Conservation (phyloP, 2,888 invertebrate species). For the Nudaria mundana region DNA sequence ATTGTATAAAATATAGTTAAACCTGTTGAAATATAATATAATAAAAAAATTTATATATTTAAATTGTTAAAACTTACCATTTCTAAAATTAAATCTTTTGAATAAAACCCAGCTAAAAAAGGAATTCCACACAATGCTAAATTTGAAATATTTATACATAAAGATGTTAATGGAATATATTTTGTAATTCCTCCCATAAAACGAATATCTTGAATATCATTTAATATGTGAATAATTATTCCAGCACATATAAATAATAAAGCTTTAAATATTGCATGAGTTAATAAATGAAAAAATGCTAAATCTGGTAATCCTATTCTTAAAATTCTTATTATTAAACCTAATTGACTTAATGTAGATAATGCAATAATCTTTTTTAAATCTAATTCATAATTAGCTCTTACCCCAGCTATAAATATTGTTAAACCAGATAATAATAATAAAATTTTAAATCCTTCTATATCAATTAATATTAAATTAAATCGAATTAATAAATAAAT, state of each 20-base stretch:
- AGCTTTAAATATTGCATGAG: slow-evolving; percentile 89
- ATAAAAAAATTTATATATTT: slow-evolving; percentile 77
- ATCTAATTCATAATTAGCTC: slow-evolving; percentile 85
- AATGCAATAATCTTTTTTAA: slow-evolving; percentile 90
- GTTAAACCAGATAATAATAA: slow-evolving; percentile 80
- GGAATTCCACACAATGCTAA: slow-evolving; percentile 83
- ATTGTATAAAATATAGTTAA: slow-evolving; percentile 81
- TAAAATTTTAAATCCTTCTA: slow-evolving; percentile 68
- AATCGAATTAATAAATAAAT: slow-evolving; percentile 87
- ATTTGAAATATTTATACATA: slow-evolving; percentile 81
- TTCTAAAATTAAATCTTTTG: slow-evolving; percentile 84
- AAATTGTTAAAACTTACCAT: slow-evolving; percentile 72
- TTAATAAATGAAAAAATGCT: slow-evolving; percentile 87
- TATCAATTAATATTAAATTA: slow-evolving; percentile 65
- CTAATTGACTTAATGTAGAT: slow-evolving; percentile 88
- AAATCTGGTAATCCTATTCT: slow-evolving; percentile 75
- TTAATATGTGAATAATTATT: slow-evolving; percentile 83
- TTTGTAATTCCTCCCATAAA: slow-evolving; percentile 73
- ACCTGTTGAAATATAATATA: slow-evolving; percentile 80
- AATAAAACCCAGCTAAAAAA: slow-evolving; percentile 85
- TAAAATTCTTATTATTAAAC: slow-evolving; percentile 89
- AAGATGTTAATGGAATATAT: slow-evolving; percentile 74
- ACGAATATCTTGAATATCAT: slow-evolving; percentile 85
- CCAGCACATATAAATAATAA: slow-evolving; percentile 88
- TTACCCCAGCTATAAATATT: slow-evolving; percentile 82